phyloP scores from a whole-genome alignment of 1,140 invertebrate species.

The Drosophila nigrodunni region DNA sequence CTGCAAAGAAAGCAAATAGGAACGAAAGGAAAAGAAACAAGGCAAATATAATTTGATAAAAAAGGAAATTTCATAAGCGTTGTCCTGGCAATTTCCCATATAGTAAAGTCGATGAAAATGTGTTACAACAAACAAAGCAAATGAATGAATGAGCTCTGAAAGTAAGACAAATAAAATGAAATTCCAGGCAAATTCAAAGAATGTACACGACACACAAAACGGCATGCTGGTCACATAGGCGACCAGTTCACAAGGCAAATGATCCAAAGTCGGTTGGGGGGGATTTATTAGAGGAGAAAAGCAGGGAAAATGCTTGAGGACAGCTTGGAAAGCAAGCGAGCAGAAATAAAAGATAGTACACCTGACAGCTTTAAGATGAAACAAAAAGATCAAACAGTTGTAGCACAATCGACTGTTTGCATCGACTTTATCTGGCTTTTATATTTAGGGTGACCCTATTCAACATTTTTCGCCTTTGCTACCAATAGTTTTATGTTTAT shows the following conservation, averaged over 20 bases:
- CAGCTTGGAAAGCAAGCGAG: not conserved
- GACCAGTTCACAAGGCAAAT: slow-evolving; percentile 18
- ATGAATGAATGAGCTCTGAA: slow-evolving; percentile 15
- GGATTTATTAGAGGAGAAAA: slow-evolving; percentile 30
- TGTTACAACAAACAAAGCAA: slow-evolving; percentile 30
- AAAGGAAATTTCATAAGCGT: slow-evolving; percentile 49
- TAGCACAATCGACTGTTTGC: too few relatives aligned
- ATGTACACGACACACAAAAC: slow-evolving; percentile 24
- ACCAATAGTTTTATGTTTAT: slow-evolving; percentile 9
- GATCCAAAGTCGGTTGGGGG: slow-evolving; percentile 5
- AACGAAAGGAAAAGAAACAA: not conserved
- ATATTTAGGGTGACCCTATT: not conserved
- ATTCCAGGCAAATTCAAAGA: slow-evolving; percentile 42
- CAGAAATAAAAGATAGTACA: too few relatives aligned
- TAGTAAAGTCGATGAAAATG: not conserved
- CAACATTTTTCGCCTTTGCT: not conserved
- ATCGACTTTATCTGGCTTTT: too few relatives aligned
- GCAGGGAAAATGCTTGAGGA: not conserved
- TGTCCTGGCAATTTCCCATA: slow-evolving; percentile 47
- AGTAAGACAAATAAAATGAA: slow-evolving; percentile 49
- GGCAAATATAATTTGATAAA: slow-evolving; percentile 52
- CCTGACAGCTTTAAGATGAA: not conserved
- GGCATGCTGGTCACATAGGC: slow-evolving; percentile 66
- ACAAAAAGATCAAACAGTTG: not conserved
- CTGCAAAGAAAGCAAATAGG: not conserved